phyloP scores from a whole-genome alignment of 2,113 vertebrate species.

The Petromus typicus region DNA sequence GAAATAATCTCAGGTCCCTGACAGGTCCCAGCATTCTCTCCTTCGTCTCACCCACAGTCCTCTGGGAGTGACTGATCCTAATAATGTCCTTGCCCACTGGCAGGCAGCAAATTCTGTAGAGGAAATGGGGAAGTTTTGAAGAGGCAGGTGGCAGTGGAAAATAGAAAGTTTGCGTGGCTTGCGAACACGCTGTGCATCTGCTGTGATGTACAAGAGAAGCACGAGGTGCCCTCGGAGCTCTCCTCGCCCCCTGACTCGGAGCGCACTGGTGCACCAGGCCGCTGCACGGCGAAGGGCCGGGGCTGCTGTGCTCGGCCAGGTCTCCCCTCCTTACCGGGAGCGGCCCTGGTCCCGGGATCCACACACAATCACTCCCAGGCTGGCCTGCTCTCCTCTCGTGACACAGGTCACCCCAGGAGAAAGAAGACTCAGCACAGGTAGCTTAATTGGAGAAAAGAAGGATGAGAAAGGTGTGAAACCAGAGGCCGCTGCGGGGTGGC shows the following conservation, averaged over 20 bases:
- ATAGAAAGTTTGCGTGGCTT: neutral
- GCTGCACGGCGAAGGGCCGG: neutral
- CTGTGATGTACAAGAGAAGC: neutral
- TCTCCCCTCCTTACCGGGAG: too few species aligned
- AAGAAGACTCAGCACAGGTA: slow-evolving; percentile 16
- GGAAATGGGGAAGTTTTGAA: slow-evolving; percentile 1
- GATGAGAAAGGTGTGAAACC: neutral
- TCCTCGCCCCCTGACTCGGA: neutral
- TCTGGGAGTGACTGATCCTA: slow-evolving; percentile 41
- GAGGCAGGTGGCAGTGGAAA: neutral
- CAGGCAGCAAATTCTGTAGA: neutral
- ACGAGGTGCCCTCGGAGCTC: neutral
- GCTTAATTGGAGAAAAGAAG: neutral
- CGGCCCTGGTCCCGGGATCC: slow-evolving; percentile 50
- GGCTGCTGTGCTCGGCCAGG: too few species aligned
- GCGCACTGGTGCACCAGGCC: neutral
- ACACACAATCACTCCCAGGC: slow-evolving; percentile 66
- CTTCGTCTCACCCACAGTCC: neutral
- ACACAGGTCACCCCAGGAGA: slow-evolving; percentile 79
- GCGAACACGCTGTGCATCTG: neutral
- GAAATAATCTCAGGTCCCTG: slow-evolving; percentile 50
- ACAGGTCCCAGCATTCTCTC: neutral
- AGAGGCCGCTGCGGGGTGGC: neutral
- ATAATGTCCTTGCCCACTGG: neutral
- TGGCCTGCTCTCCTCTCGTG: neutral